Percentiles rank a stretch among this genome's conserved stretches.
Evolutionary conservation across 2,888 invertebrate species (phyloP).

Genomic region (Drosophila hamatofila): DNA sequence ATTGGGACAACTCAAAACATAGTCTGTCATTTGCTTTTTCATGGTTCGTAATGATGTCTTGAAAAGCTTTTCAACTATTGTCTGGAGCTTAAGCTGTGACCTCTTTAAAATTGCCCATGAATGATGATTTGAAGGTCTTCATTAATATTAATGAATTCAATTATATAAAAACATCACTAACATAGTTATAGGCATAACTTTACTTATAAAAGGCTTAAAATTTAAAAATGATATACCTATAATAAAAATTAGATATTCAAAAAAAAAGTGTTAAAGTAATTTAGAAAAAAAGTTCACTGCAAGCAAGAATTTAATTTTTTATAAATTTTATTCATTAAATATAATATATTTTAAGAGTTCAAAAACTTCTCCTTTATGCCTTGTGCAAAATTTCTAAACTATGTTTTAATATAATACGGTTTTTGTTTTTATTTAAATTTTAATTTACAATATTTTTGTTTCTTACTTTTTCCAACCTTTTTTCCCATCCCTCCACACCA

Average conservation of each 20-base stretch:
- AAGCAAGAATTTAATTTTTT: background rate
- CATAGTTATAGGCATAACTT: no score
- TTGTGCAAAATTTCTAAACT: slow-evolving; percentile 1
- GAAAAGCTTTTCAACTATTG: background rate
- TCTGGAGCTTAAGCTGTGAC: background rate
- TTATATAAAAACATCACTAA: background rate
- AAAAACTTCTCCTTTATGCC: background rate
- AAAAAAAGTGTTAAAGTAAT: background rate
- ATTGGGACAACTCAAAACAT: background rate
- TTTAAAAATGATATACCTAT: background rate
- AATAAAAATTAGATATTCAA: background rate
- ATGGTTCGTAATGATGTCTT: slow-evolving; percentile 31
- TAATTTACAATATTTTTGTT: slow-evolving; percentile 67
- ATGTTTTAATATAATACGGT: slow-evolving; percentile 38
- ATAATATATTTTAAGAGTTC: background rate
- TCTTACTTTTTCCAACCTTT: slow-evolving; percentile 62
- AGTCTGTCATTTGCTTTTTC: slow-evolving; percentile 30
- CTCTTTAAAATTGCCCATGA: slow-evolving; percentile 8
- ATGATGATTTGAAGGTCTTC: background rate
- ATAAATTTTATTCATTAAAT: background rate
- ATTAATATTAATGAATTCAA: background rate
- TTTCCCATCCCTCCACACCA: slow-evolving; percentile 16
- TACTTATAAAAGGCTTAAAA: background rate
- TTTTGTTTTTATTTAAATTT: slow-evolving; percentile 69
- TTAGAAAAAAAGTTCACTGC: background rate